Conservation (phyloP, 2,888 invertebrate species). For the Mactromeris polynyma region DNA sequence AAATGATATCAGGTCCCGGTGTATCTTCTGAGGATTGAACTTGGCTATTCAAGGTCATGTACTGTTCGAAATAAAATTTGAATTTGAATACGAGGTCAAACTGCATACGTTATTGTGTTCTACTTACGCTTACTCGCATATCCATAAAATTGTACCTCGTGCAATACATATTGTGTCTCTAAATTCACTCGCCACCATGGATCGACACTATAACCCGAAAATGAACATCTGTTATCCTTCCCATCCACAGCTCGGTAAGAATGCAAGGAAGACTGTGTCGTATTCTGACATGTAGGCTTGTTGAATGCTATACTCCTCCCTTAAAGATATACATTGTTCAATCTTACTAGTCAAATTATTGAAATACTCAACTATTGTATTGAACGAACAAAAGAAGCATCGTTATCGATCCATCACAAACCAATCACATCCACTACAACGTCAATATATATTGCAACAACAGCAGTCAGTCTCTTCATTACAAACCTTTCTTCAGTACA, state of each 20-base stretch:
- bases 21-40: too few species aligned
- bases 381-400: too few species aligned
- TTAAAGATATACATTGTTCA: background rate
- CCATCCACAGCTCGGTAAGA: constrained; percentile 18
- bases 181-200: constrained; percentile 12
- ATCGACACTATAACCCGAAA: background rate
- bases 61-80: background rate
- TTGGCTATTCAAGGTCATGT: background rate
- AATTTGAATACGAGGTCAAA: too few species aligned
- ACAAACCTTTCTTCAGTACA: too few species aligned
- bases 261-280: background rate
- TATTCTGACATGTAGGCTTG: background rate
- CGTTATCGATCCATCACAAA: background rate
- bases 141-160: constrained; percentile 7
- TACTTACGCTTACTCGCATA: background rate
- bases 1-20: too few species aligned
- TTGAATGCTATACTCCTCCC: constrained; percentile 24
- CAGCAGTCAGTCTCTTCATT: background rate
- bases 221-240: background rate
- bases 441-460: background rate
- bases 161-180: background rate
- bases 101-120: too few species aligned
- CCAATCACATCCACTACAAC: background rate
- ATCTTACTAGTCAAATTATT: too few species aligned
- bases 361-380: too few species aligned